phyloP scores from a whole-genome alignment of 2,797 vertebrate genomes.

The Bovichtus diacanthus region DNA sequence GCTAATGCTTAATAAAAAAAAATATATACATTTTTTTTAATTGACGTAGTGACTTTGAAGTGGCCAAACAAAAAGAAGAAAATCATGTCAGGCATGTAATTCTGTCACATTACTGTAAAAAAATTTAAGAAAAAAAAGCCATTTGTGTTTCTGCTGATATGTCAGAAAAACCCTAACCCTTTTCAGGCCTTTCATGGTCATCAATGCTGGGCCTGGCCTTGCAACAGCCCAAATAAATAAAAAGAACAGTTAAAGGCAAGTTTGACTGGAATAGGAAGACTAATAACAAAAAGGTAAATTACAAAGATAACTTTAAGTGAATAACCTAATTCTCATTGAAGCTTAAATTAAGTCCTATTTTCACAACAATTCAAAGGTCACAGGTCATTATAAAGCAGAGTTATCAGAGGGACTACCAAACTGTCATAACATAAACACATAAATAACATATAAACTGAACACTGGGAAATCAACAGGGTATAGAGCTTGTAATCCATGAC shows the following conservation, averaged over 20 bases:
- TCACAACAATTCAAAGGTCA: not conserved
- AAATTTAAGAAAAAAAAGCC: not conserved
- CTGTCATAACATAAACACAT: not conserved
- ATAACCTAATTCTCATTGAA: not conserved
- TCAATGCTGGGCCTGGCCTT: not conserved
- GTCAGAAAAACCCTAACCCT: not conserved
- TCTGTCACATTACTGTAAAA: not conserved
- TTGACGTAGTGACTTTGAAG: not conserved
- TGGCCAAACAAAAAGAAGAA: not conserved
- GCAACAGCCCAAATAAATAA: not conserved
- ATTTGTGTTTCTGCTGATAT: not conserved
- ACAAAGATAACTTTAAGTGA: not conserved
- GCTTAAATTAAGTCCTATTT: not conserved
- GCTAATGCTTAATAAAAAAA: not conserved
- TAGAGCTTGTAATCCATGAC: not conserved
- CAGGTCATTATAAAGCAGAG: not conserved
- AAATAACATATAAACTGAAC: not conserved
- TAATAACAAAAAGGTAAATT: not conserved
- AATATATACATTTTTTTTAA: no score
- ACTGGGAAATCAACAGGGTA: not conserved
- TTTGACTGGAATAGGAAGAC: not conserved
- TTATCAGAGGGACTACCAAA: not conserved
- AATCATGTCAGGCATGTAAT: not conserved
- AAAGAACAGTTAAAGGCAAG: not conserved
- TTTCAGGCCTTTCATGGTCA: not conserved